Conservation (phyloP, 1,140 invertebrate species). For the Bombus ignitus region DNA sequence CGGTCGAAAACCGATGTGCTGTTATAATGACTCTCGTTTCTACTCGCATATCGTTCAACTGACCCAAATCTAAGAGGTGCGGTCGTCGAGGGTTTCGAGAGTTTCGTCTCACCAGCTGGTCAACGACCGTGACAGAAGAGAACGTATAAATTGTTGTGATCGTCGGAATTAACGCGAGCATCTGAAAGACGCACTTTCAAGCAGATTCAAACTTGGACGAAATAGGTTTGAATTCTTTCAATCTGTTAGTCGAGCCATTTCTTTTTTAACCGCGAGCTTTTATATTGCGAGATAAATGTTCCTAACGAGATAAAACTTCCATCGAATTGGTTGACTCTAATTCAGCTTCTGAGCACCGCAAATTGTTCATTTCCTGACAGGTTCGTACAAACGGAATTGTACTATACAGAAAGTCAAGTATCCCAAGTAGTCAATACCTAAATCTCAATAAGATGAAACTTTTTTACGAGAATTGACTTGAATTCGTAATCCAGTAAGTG, state of each 20-base stretch:
- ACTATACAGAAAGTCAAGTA: no score
- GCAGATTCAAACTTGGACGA: no score
- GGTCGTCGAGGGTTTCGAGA: conserved; percentile 1
- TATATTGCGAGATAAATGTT: background rate
- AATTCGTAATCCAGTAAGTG: background rate
- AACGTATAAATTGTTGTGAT: conserved; percentile 13
- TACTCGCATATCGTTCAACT: conserved; percentile 13
- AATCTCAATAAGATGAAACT: background rate
- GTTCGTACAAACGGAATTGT: no score
- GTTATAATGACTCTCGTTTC: background rate
- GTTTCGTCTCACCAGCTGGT: background rate
- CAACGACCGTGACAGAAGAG: background rate
- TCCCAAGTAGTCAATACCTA: no score
- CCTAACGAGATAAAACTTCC: background rate
- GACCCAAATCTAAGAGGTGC: background rate
- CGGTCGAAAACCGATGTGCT: background rate
- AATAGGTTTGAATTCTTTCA: background rate
- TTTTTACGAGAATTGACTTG: background rate
- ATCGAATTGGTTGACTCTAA: no score
- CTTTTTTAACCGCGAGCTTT: no score
- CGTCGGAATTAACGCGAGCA: background rate
- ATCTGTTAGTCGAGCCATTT: background rate
- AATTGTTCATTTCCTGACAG: no score
- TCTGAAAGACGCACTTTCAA: no score
- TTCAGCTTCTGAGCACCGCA: no score